Percentiles rank a stretch among this genome's conserved stretches.
Evolutionary conservation across 2,888 invertebrate genomes (phyloP).

Genomic region (Leptura quadrifasciata): DNA sequence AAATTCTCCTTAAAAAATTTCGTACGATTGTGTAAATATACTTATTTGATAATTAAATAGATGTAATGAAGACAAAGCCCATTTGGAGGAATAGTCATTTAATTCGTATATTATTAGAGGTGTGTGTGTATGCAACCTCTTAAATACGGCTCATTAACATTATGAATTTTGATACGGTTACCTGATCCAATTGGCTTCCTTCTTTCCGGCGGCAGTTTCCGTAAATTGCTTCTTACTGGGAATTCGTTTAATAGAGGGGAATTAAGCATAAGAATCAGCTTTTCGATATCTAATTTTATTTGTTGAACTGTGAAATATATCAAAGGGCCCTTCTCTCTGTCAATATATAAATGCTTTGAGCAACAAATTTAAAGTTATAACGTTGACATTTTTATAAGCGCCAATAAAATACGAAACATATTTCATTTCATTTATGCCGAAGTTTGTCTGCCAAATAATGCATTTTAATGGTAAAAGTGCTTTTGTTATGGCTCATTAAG

Average conservation of each 20-base stretch:
- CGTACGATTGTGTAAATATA: too few relatives aligned
- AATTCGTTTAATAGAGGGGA: constrained; percentile 1
- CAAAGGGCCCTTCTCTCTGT: not conserved
- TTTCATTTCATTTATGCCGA: constrained; percentile 10
- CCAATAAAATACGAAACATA: not conserved
- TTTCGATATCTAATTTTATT: constrained; percentile 9
- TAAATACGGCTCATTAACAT: not conserved
- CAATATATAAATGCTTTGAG: constrained; percentile 19
- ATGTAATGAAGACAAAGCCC: too few relatives aligned
- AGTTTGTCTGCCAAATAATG: not conserved
- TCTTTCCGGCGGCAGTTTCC: not conserved
- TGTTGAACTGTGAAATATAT: constrained; percentile 15
- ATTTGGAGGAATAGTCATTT: too few relatives aligned
- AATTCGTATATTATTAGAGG: too few relatives aligned
- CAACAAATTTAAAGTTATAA: constrained; percentile 14
- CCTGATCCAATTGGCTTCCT: not conserved
- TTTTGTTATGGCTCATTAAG: not conserved
- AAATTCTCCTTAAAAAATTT: too few relatives aligned
- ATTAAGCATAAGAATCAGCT: constrained; percentile 2
- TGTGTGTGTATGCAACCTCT: too few relatives aligned
- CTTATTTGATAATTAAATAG: too few relatives aligned
- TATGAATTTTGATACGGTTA: not conserved
- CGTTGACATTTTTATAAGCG: not conserved
- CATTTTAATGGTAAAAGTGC: not conserved
- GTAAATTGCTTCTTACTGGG: not conserved